phyloP scores from a whole-genome alignment of 2,113 vertebrate species.

The Agapornis roseicollis region DNA sequence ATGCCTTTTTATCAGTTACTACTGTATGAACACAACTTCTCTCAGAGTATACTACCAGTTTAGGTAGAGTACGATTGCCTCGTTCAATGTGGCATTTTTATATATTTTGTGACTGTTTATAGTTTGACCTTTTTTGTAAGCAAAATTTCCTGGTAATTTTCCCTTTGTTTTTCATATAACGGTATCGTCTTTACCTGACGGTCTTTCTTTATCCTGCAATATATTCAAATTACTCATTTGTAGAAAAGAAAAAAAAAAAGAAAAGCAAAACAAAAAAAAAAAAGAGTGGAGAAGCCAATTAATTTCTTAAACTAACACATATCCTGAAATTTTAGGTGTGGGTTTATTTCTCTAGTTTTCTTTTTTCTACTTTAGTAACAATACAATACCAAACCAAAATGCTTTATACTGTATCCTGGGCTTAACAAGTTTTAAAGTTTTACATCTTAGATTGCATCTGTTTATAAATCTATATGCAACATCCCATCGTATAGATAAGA shows the following conservation, averaged over 20 bases:
- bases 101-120: constrained; percentile 95
- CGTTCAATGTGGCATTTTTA: constrained; percentile 99
- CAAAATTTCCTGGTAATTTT: constrained; percentile 77
- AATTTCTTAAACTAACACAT: constrained; percentile 72
- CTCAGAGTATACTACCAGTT: constrained; percentile 84
- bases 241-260: constrained; percentile 48
- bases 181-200: constrained; percentile 69
- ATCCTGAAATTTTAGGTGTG: constrained; percentile 70
- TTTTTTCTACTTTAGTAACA: constrained; percentile 78
- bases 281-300: constrained; percentile 53
- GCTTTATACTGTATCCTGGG: constrained; percentile 72
- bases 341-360: constrained; percentile 77
- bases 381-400: constrained; percentile 75
- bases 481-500: constrained; percentile 67
- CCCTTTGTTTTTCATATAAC: constrained; percentile 76
- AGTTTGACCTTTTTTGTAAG: constrained; percentile 92
- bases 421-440: constrained; percentile 59
- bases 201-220: constrained; percentile 74
- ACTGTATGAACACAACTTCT: constrained; percentile 83
- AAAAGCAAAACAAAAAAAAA: constrained; percentile 51
- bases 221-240: constrained; percentile 76
- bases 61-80: constrained; percentile 94
- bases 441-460: constrained; percentile 41
- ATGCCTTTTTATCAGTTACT: constrained; percentile 97
- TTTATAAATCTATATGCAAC: constrained; percentile 57